Evolutionary conservation across 2,113 vertebrate genomes (phyloP).

Genomic region (Pangasianodon hypophthalmus): DNA sequence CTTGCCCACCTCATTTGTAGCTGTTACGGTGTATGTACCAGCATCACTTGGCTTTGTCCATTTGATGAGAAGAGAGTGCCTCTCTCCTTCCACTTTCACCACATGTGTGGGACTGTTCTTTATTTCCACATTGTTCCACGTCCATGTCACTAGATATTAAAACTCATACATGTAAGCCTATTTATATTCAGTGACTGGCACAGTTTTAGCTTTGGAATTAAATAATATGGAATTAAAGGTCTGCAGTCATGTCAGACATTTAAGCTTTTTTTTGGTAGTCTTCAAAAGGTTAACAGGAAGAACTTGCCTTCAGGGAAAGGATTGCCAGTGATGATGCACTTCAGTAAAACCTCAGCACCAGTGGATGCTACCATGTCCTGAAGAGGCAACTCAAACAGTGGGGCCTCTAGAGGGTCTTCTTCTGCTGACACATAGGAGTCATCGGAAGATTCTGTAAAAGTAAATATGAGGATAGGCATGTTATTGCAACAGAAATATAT

Average conservation of each 20-base stretch:
- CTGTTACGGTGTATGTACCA: conserved; percentile 85
- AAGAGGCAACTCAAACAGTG: conserved; percentile 91
- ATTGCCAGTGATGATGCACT: conserved; percentile 88
- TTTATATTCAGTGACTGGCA: neutral
- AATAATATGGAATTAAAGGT: neutral
- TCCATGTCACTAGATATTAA: conserved; percentile 81
- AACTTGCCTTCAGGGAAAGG: conserved; percentile 87
- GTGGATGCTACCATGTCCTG: conserved; percentile 79
- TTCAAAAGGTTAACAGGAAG: neutral
- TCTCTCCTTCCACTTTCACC: conserved; percentile 89
- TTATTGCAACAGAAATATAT: too few species aligned
- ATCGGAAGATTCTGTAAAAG: conserved; percentile 87
- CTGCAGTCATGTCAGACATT: neutral
- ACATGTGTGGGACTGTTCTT: conserved; percentile 69
- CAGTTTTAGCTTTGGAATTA: neutral
- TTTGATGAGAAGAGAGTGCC: conserved; percentile 86
- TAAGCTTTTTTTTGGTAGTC: neutral
- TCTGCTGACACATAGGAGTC: conserved; percentile 95
- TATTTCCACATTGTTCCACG: conserved; percentile 77
- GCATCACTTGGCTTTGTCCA: conserved; percentile 79
- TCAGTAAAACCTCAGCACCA: conserved; percentile 85
- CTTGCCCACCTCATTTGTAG: conserved; percentile 86
- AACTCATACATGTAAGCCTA: neutral
- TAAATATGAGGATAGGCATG: conserved; percentile 6
- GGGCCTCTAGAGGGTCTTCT: conserved; percentile 92